Percentiles rank a stretch among this genome's conserved stretches.
phyloP scores from a whole-genome alignment of 2,797 vertebrate species.

The Ficedula albicollis region DNA sequence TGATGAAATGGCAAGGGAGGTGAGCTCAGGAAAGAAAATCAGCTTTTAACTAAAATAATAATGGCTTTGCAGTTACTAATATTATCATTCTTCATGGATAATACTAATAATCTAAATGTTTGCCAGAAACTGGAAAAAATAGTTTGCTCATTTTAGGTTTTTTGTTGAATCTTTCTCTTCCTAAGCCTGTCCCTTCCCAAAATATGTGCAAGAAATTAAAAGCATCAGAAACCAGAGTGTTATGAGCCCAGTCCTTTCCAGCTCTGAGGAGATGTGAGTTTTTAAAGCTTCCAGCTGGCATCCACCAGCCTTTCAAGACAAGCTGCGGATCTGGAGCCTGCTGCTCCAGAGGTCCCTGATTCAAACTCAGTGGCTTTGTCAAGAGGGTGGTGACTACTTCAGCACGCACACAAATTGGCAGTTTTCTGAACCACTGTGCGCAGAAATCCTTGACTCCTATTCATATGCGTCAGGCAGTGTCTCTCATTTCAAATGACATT shows the following conservation, averaged over 20 bases:
- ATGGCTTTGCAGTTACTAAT: not conserved
- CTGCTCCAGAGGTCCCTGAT: not conserved
- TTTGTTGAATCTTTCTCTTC: not conserved
- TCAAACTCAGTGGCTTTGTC: slow-evolving; percentile 11
- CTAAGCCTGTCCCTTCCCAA: not conserved
- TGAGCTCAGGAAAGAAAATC: not conserved
- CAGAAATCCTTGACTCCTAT: slow-evolving; percentile 52
- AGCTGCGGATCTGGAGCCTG: not conserved
- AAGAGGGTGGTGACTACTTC: slow-evolving; percentile 15
- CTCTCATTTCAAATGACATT: slow-evolving; percentile 44
- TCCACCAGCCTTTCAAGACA: not conserved
- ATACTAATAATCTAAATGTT: not conserved
- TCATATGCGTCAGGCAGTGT: slow-evolving; percentile 40
- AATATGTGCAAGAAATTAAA: not conserved
- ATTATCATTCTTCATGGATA: not conserved
- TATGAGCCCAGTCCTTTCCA: not conserved
- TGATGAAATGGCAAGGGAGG: not conserved
- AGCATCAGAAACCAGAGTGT: not conserved
- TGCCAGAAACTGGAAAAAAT: not conserved
- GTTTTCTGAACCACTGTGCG: not conserved
- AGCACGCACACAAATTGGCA: not conserved
- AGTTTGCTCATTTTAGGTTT: accelerated
- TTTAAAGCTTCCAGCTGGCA: slow-evolving; percentile 45
- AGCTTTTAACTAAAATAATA: not conserved
- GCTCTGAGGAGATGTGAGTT: not conserved